Evolutionary conservation across 2,797 vertebrate species (phyloP).

Genomic region (Pangasius krempfi): DNA sequence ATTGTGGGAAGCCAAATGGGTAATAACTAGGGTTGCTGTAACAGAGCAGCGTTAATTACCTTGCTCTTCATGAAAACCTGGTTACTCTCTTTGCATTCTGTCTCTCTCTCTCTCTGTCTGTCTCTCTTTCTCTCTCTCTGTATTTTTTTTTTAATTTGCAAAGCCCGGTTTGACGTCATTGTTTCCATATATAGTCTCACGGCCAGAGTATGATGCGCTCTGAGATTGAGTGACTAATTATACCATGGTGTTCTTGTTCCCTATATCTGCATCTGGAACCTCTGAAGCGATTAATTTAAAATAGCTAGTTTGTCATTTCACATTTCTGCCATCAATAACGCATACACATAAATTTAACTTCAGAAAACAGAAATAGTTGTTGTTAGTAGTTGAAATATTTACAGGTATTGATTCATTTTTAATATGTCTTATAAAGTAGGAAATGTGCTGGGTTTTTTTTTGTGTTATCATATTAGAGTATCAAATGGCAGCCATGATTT

Average conservation of each 20-base stretch:
- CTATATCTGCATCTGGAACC: neutral
- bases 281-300: neutral
- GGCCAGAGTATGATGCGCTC: neutral
- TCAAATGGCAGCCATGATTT: neutral
- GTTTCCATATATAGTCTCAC: constrained; percentile 18
- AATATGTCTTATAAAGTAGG: neutral
- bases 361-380: neutral
- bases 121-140: neutral
- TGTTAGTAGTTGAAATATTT: neutral
- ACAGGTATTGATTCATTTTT: neutral
- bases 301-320: neutral
- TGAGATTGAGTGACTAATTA: constrained; percentile 13
- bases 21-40: neutral
- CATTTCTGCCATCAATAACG: neutral
- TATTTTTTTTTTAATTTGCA: neutral
- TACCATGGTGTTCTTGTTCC: neutral
- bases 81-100: neutral
- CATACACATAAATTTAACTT: neutral
- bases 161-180: neutral
- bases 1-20: neutral
- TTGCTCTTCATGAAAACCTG: neutral
- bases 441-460: neutral
- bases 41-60: neutral
- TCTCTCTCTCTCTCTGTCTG: neutral
- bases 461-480: neutral